Conservation (phyloP, 2,113 vertebrate genomes). For the Danio rerio region DNA sequence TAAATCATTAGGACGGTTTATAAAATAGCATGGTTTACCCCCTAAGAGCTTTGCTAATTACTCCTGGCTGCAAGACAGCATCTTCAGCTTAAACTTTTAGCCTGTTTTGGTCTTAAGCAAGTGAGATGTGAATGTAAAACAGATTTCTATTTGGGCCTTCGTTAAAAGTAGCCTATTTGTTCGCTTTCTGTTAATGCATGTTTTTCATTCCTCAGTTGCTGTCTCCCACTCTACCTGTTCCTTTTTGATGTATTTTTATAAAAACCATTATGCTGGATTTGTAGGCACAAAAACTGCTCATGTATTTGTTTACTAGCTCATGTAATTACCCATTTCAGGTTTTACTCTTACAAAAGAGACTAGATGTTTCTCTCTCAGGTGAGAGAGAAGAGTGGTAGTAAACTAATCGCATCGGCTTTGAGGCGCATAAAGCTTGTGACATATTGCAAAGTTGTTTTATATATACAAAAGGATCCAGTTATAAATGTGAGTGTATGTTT, state of each 20-base stretch:
- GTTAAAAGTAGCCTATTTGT: constrained; percentile 8
- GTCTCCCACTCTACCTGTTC: constrained; percentile 10
- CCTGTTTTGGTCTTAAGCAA: constrained; percentile 8
- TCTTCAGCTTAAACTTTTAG: constrained; percentile 40
- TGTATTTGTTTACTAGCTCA: constrained; percentile 61
- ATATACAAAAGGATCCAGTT: constrained; percentile 47
- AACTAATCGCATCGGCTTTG: constrained; percentile 16
- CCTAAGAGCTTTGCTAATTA: constrained; percentile 7
- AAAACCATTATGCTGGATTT: constrained; percentile 42
- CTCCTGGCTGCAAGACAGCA: constrained; percentile 7
- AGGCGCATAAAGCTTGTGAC: background rate
- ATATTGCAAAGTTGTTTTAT: constrained; percentile 25
- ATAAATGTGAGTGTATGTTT: constrained; percentile 44
- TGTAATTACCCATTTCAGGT: constrained; percentile 66
- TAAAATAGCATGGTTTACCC: constrained; percentile 1
- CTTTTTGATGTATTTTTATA: constrained; percentile 32
- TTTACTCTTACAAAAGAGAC: constrained; percentile 63
- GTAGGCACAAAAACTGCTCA: constrained; percentile 49
- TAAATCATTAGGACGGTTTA: background rate
- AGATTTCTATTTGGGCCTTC: background rate
- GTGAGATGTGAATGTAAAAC: constrained; percentile 1
- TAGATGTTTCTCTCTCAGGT: constrained; percentile 44
- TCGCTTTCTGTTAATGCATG: constrained; percentile 22
- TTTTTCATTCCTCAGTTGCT: constrained; percentile 5
- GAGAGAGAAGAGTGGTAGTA: constrained; percentile 44